Base-by-base conservation (phyloP, 1,140 invertebrate species). In the Nylanderia fulva region DNA sequence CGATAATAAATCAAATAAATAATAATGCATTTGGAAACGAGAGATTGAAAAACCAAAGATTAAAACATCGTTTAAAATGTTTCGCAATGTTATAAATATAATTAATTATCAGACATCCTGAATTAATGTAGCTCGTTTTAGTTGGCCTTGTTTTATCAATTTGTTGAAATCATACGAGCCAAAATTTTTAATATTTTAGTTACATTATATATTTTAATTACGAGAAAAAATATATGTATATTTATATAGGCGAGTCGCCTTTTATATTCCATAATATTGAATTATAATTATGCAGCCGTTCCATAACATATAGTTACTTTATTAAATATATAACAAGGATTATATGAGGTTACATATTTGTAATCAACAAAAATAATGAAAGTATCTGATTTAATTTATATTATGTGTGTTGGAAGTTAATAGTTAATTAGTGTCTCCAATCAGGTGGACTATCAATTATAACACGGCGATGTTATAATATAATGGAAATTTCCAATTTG, bases 401-500 rank as follows among this genome's bases (percentile, higher is more conserved):
- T 80, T 56, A 36, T 36, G 45, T 4, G 18, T 33, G 77, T 39
- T 42, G 24, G 11, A 80, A 71, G 48, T 80, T 58, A 71, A 80
- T 69, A 80, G 77, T 80, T 80, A 80, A 80, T 80, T 71, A 71
- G 48, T 69, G 52, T 56, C 52, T 27, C 48, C 77, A 54, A 80
- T 56, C 77, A 42, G 27, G 64, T 29, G 33, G 36, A 29, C 21
- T 80, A 71, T 77, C 77, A 71, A 80, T 80, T 71, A 58, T 66
- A 18, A 9, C 7, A n/a, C 18, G 33, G 18, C 45, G 36, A 56
- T 13, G 33, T 61, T 80, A 68, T 66, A 79, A 68, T 69, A 69
- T 7, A 24, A 69, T 8, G 63, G 21, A 80, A 69, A 80, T 69
- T 80, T 80, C 48, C 77, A 71, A 71, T 69, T 80, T 29, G 21